These are phyloP conservation scores for Pyrocephalus nanus DNA, from an alignment of 2,797 vertebrate genomes.

Conservation along the genomic window DNA sequence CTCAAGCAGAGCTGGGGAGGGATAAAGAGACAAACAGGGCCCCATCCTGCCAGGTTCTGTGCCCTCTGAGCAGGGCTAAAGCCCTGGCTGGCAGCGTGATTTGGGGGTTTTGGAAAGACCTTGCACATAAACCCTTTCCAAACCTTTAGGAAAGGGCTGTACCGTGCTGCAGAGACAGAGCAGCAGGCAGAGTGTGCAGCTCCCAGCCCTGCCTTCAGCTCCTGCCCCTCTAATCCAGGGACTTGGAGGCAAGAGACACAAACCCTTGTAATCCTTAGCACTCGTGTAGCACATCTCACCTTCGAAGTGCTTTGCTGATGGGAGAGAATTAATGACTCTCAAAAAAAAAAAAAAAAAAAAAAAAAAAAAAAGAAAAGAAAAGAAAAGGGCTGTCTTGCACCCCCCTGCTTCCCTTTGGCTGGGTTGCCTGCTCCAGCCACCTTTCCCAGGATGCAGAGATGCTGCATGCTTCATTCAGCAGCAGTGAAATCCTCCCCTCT, in stretches of 20 bases:
- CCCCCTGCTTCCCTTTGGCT: not conserved
- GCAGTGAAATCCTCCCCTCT: not conserved
- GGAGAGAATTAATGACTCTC: not conserved
- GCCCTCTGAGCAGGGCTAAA: not conserved
- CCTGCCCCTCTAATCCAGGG: not conserved
- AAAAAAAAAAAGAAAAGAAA: not conserved
- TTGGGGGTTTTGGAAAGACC: not conserved
- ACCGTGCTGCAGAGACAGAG: fast-evolving
- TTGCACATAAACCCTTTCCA: not conserved
- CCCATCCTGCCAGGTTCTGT: not conserved
- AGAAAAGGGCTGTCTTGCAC: not conserved
- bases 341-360: not conserved
- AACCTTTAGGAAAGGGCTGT: not conserved
- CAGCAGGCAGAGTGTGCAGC: not conserved
- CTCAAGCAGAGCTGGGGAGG: not conserved
- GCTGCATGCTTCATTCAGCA: not conserved
- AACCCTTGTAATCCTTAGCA: not conserved
- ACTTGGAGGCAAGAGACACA: not conserved
- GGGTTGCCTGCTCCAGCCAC: not conserved
- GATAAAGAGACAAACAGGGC: not conserved
- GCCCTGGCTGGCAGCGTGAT: not conserved
- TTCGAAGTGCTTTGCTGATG: not conserved
- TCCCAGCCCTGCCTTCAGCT: not conserved
- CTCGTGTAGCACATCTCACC: not conserved
- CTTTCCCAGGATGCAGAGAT: not conserved